Percentiles rank a stretch among this genome's conserved stretches.
Evolutionary conservation across 2,797 vertebrate genomes (phyloP).

Genomic region (Sebastes itinus): DNA sequence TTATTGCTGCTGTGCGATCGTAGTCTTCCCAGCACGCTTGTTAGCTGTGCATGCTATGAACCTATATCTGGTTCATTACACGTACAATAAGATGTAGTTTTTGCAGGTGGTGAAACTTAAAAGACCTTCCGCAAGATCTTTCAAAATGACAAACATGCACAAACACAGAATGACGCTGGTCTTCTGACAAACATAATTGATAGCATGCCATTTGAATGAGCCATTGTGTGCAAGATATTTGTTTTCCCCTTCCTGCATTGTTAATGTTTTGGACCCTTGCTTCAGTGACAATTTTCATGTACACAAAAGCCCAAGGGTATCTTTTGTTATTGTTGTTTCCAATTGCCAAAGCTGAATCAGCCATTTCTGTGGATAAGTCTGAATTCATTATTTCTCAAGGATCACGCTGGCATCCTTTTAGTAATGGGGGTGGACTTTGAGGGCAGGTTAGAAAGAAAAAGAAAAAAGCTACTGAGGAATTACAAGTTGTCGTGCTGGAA

Average conservation of each 20-base stretch:
- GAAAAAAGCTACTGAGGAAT: slow-evolving; percentile 1
- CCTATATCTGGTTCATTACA: background rate
- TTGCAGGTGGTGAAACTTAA: slow-evolving; percentile 6
- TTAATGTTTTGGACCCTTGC: slow-evolving; percentile 56
- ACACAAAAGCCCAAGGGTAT: slow-evolving; percentile 75
- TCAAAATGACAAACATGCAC: slow-evolving; percentile 31
- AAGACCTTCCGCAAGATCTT: slow-evolving; percentile 30
- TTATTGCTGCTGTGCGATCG: background rate
- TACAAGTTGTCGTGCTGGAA: slow-evolving; percentile 18
- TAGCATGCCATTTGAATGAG: slow-evolving; percentile 51
- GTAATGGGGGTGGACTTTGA: slow-evolving; percentile 60
- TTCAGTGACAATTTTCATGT: slow-evolving; percentile 54
- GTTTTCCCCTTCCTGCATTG: slow-evolving; percentile 51
- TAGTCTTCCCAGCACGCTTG: background rate
- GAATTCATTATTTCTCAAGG: slow-evolving; percentile 74
- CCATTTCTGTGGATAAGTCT: slow-evolving; percentile 57
- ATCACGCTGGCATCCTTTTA: slow-evolving; percentile 53
- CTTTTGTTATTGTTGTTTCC: slow-evolving; percentile 66
- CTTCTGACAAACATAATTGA: slow-evolving; percentile 50
- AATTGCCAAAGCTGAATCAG: slow-evolving; percentile 68
- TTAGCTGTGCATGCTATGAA: background rate
- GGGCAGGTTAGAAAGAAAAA: slow-evolving; percentile 19
- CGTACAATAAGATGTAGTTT: slow-evolving; percentile 12
- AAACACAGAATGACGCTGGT: slow-evolving; percentile 24
- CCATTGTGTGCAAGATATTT: slow-evolving; percentile 59